Evolutionary conservation across 2,113 vertebrate species (phyloP).

Genomic region (Ameiurus melas): DNA sequence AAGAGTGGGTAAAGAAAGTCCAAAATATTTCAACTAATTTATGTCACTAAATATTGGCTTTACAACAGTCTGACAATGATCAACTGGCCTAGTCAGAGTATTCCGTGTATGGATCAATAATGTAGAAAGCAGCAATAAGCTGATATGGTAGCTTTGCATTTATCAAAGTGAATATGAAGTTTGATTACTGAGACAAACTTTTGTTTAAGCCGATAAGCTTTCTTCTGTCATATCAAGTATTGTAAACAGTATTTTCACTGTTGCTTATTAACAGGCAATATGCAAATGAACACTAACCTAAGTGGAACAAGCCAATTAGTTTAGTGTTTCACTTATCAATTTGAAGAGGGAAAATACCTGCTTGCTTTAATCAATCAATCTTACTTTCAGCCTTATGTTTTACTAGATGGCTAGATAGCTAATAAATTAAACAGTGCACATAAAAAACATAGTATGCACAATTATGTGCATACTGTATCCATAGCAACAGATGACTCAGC

Average conservation of each 20-base stretch:
- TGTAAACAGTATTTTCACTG: background rate
- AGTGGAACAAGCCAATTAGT: slow-evolving; percentile 17
- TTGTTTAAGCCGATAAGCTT: background rate
- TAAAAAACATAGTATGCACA: background rate
- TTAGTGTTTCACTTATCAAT: slow-evolving; percentile 14
- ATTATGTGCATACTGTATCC: background rate
- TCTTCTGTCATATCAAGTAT: background rate
- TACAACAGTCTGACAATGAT: background rate
- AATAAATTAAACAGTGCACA: background rate
- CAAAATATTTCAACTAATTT: background rate
- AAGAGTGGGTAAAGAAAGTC: background rate
- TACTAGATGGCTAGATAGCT: slow-evolving; percentile 10
- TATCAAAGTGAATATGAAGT: background rate
- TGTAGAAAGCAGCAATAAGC: background rate
- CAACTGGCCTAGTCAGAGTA: no score
- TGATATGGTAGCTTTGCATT: background rate
- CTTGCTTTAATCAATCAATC: slow-evolving; percentile 20
- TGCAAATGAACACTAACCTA: slow-evolving; percentile 7
- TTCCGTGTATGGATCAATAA: background rate
- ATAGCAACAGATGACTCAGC: background rate
- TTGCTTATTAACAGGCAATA: slow-evolving; percentile 10
- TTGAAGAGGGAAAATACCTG: slow-evolving; percentile 8
- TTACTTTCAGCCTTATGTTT: background rate
- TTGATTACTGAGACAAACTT: background rate
- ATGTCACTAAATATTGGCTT: background rate